These are phyloP conservation scores for Camptogramma bilineatum DNA, from an alignment of 2,888 invertebrate genomes.

Conservation along the genomic window DNA sequence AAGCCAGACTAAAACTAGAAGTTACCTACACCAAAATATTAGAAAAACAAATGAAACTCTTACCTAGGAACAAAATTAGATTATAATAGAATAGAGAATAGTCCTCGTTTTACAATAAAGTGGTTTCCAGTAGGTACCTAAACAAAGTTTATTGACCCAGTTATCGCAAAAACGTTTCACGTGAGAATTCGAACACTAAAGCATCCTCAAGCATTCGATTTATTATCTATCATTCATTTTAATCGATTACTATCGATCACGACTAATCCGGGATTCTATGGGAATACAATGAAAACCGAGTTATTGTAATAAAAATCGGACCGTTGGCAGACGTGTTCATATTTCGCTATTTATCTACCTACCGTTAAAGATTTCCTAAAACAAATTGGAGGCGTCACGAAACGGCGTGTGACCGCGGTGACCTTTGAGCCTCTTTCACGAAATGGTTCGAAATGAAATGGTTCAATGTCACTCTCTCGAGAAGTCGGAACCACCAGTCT, in stretches of 20 bases:
- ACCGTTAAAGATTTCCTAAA: conserved; percentile 52
- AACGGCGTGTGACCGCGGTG: conserved; percentile 55
- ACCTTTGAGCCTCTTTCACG: conserved; percentile 53
- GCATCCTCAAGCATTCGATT: conserved; percentile 49
- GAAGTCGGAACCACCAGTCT: background rate
- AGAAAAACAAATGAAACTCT: too few relatives aligned
- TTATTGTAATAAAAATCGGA: conserved; percentile 55
- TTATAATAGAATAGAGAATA: too few relatives aligned
- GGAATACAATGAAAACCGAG: conserved; percentile 52
- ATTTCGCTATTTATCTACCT: conserved; percentile 57
- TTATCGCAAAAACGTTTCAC: conserved; percentile 35
- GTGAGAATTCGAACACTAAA: conserved; percentile 43
- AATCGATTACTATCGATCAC: conserved; percentile 55
- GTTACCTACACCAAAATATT: too few relatives aligned
- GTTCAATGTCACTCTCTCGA: conserved; percentile 43
- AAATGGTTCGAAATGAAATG: conserved; percentile 30
- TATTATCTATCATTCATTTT: conserved; percentile 46
- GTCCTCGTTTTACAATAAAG: background rate
- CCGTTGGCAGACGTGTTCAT: conserved; percentile 56
- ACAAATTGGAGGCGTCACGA: conserved; percentile 61
- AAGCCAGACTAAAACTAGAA: too few relatives aligned
- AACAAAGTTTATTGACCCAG: conserved; percentile 17
- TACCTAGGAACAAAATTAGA: too few relatives aligned
- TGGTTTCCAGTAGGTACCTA: background rate
- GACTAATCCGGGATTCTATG: conserved; percentile 53